phyloP scores from a whole-genome alignment of 2,113 vertebrate species.

The Eurypyga helias region DNA sequence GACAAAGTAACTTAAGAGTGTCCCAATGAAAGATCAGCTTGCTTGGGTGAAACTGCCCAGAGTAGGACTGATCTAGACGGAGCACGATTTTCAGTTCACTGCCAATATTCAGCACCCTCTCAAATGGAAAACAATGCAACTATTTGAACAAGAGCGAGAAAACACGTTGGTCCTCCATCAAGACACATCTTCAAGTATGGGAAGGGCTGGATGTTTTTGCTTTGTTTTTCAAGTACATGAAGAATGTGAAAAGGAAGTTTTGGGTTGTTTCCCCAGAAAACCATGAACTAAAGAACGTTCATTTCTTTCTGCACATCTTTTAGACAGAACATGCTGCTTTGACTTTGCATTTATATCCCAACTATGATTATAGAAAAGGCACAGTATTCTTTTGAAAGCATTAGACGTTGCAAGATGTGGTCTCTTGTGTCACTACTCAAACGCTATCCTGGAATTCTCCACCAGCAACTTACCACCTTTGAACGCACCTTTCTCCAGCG shows the following conservation, averaged over 20 bases:
- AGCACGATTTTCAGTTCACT: not conserved
- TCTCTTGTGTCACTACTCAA: not conserved
- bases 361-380: not conserved
- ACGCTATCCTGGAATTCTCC: not conserved
- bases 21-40: not conserved
- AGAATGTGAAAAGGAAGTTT: not conserved
- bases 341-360: not conserved
- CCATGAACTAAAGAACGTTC: not conserved
- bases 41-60: not conserved
- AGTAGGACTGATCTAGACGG: not conserved
- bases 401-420: not conserved
- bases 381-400: not conserved
- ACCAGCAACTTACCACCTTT: not conserved
- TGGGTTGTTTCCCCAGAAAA: not conserved
- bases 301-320: not conserved
- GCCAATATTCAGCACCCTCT: not conserved
- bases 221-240: not conserved
- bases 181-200: not conserved
- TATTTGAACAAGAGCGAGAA: not conserved
- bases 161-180: not conserved
- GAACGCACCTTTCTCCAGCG: not conserved
- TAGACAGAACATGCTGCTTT: not conserved
- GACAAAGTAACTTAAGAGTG: not conserved
- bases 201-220: not conserved
- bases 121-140: not conserved